Percentiles rank a stretch among this genome's conserved stretches.
Evolutionary conservation across 2,797 vertebrate genomes (phyloP).

Genomic region (Scyliorhinus canicula): DNA sequence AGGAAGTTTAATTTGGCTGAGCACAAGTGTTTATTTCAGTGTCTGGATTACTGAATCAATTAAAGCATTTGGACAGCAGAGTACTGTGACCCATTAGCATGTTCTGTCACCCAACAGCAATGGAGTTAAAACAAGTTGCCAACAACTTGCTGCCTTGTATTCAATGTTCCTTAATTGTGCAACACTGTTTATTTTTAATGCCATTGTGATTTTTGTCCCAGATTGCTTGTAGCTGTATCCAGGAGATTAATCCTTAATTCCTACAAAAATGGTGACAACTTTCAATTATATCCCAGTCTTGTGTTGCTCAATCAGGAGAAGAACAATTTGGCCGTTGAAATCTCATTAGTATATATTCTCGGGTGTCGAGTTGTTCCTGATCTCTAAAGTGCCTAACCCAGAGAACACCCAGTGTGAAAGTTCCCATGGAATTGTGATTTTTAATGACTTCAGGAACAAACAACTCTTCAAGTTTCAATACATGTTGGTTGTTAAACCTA

Average conservation of each 20-base stretch:
- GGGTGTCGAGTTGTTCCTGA: not conserved
- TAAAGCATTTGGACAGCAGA: not conserved
- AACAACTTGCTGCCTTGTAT: not conserved
- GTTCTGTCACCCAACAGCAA: not conserved
- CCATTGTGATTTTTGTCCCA: not conserved
- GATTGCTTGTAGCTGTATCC: not conserved
- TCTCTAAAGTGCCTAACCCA: not conserved
- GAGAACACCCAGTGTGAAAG: not conserved
- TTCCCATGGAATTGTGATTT: not conserved
- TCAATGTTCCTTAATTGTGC: not conserved
- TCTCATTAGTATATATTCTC: not conserved
- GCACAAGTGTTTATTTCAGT: slow-evolving; percentile 10
- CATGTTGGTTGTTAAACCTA: not conserved
- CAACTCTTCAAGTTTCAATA: not conserved
- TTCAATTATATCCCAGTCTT: not conserved
- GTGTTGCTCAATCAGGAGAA: not conserved
- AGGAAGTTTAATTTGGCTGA: slow-evolving; percentile 30
- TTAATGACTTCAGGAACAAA: not conserved
- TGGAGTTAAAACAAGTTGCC: not conserved
- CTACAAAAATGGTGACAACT: not conserved
- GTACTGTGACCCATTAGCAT: not conserved
- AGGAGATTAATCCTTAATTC: not conserved
- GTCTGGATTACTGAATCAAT: not conserved
- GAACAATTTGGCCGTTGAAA: not conserved
- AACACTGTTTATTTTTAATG: not conserved